Conservation (phyloP, 1,140 invertebrate genomes). For the Periplaneta americana region DNA sequence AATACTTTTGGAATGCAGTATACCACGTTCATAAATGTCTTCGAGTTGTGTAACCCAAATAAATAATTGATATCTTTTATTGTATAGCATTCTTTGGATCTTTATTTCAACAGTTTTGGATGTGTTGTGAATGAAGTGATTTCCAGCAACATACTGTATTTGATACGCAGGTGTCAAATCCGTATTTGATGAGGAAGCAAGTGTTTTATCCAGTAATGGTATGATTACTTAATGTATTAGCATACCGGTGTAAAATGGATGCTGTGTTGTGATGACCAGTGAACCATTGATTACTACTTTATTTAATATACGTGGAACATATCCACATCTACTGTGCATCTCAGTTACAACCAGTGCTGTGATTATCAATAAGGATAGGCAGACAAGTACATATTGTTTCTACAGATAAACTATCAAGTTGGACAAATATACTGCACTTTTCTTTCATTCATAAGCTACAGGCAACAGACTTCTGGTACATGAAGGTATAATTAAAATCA, state of each 20-base stretch:
- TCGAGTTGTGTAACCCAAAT: background rate
- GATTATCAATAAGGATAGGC: background rate
- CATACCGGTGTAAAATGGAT: background rate
- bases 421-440: background rate
- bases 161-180: background rate
- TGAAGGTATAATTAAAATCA: too few relatives aligned
- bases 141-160: background rate
- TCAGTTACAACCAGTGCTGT: background rate
- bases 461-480: too few relatives aligned
- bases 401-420: background rate
- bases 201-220: background rate
- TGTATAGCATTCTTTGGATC: background rate
- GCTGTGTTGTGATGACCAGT: background rate
- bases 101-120: background rate
- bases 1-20: background rate
- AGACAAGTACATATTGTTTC: background rate
- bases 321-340: background rate
- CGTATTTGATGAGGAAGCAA: background rate
- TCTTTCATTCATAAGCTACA: too few relatives aligned
- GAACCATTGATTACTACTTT: background rate
- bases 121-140: background rate
- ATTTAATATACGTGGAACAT: background rate
- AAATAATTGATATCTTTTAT: background rate
- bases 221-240: background rate
- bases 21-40: background rate